These are phyloP conservation scores for Galeopterus variegatus DNA, from an alignment of 2,113 vertebrate species.

Conservation along the genomic window DNA sequence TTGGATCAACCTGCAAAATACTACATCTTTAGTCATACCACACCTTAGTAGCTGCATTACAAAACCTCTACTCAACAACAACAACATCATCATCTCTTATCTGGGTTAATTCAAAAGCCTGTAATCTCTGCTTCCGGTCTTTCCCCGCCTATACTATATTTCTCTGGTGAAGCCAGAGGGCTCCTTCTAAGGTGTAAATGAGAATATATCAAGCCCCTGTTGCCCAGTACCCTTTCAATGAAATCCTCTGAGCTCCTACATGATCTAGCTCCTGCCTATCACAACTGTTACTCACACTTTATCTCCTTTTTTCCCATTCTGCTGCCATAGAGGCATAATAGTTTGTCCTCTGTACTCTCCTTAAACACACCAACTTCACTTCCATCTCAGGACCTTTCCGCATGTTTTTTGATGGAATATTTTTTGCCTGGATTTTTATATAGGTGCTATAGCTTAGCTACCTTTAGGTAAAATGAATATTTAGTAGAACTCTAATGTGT, in stretches of 20 bases:
- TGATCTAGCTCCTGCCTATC: neutral
- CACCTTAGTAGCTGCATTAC: neutral
- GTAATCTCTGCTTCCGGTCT: neutral
- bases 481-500: slow-evolving; percentile 22
- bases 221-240: neutral
- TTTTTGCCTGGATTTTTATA: neutral
- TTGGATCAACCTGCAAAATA: neutral
- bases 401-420: neutral
- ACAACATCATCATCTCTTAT: neutral
- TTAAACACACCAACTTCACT: neutral
- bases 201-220: neutral
- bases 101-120: neutral
- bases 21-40: neutral
- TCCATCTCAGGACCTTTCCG: neutral
- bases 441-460: neutral
- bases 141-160: neutral
- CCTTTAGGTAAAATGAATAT: neutral
- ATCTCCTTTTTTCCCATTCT: neutral
- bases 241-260: neutral
- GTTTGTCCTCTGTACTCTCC: neutral
- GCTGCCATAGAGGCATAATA: neutral
- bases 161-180: neutral
- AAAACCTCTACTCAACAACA: neutral
- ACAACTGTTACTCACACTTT: neutral
- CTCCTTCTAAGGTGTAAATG: neutral